phyloP scores from a whole-genome alignment of 1,140 invertebrate species.

The Anadara kagoshimensis region DNA sequence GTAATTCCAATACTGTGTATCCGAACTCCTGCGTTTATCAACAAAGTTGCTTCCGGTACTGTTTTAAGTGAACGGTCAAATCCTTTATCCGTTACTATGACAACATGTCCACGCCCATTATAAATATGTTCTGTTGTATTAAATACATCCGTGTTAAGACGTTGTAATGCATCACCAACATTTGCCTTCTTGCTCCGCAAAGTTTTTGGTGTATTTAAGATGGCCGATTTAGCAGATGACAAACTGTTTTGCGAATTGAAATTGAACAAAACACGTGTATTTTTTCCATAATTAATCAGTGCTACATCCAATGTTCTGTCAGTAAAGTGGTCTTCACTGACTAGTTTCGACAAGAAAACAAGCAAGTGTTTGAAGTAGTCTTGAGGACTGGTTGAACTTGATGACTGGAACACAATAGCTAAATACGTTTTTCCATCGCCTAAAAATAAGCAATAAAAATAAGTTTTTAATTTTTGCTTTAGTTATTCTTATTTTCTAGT shows the following conservation, averaged over 20 bases:
- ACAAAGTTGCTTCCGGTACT: not conserved
- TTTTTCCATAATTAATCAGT: slow-evolving; percentile 21
- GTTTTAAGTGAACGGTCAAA: not conserved
- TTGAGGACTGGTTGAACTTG: slow-evolving; percentile 13
- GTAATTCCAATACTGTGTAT: slow-evolving; percentile 13
- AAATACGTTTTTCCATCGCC: not conserved
- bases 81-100: slow-evolving; percentile 13
- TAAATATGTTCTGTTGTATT: not conserved
- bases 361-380: slow-evolving; percentile 16
- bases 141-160: not conserved
- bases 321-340: not conserved
- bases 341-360: slow-evolving; percentile 1
- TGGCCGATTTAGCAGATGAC: not conserved
- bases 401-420: slow-evolving; percentile 17
- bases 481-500: no score
- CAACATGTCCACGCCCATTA: not conserved
- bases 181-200: slow-evolving; percentile 12
- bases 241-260: not conserved
- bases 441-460: not conserved
- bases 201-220: slow-evolving; percentile 7
- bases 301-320: not conserved
- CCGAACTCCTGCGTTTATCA: not conserved
- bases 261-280: not conserved
- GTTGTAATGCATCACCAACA: slow-evolving; percentile 1
- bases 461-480: not conserved